Conservation (phyloP, 2,888 invertebrate genomes). For the Conistra vaccinii region DNA sequence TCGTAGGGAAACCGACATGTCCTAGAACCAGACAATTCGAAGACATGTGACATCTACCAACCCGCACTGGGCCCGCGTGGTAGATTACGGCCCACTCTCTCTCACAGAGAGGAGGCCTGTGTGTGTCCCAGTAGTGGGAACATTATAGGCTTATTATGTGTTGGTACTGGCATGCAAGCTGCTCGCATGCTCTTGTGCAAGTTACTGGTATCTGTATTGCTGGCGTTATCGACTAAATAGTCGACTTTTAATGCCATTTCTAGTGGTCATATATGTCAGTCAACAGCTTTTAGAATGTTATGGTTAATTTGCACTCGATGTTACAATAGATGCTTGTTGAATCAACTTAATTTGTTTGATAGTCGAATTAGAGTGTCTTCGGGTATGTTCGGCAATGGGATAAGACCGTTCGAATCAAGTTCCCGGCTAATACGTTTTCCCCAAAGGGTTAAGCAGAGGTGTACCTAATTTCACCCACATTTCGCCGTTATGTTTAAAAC, state of each 20-base stretch:
- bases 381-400: neutral
- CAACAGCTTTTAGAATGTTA: conserved; percentile 36
- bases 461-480: too few species aligned
- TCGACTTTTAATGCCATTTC: conserved; percentile 44
- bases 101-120: neutral
- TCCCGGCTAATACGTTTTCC: neutral
- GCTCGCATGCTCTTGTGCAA: neutral
- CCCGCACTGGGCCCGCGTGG: too few species aligned
- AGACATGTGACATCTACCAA: too few species aligned
- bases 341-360: conserved; percentile 33
- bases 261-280: conserved; percentile 39
- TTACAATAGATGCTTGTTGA: conserved; percentile 51
- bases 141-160: neutral
- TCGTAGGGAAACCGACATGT: too few species aligned
- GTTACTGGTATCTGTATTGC: neutral
- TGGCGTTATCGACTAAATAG: conserved; percentile 12
- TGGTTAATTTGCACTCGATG: conserved; percentile 49
- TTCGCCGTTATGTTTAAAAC: neutral
- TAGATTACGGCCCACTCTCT: too few species aligned
- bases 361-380: conserved; percentile 6
- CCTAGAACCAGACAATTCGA: too few species aligned
- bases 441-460: too few species aligned
- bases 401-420: neutral
- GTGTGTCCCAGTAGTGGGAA: neutral
- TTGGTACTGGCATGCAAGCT: neutral